phyloP scores from a whole-genome alignment of 64 coral and sea anemone species.

The Porites australiensis region DNA sequence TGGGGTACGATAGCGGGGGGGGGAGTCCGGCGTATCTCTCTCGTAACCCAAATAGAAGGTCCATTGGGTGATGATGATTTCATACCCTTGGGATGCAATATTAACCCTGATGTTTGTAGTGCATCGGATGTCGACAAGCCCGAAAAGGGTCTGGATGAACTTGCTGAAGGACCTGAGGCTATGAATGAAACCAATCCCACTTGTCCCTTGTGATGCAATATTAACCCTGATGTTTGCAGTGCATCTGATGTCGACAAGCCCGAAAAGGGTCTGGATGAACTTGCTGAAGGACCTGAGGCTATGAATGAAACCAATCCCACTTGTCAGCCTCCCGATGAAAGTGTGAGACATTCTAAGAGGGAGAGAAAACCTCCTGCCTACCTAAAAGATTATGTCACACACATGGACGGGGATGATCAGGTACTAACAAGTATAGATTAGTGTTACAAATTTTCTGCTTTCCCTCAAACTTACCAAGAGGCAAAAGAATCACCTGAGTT shows the following conservation, averaged over 20 bases:
- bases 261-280: too few species aligned
- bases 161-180: slow-evolving; percentile 39
- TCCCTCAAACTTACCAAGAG: slow-evolving; percentile 64
- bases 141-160: too few species aligned
- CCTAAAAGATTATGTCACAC: slow-evolving; percentile 57
- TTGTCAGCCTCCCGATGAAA: slow-evolving; percentile 35
- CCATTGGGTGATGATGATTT: background rate
- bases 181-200: slow-evolving; percentile 7
- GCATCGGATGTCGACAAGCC: background rate
- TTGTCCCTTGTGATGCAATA: background rate
- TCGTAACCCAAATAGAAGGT: background rate
- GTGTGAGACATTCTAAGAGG: background rate
- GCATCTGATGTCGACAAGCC: too few species aligned
- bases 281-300: slow-evolving; percentile 39
- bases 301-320: slow-evolving; percentile 7
- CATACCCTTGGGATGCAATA: background rate
- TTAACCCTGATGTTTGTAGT: too few species aligned
- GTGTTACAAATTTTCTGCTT: slow-evolving; percentile 59
- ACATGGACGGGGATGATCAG: slow-evolving; percentile 48
- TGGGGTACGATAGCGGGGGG: background rate
- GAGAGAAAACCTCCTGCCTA: slow-evolving; percentile 55
- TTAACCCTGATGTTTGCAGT: too few species aligned
- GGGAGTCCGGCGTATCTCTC: background rate
- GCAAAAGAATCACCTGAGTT: slow-evolving; percentile 60
- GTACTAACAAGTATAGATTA: slow-evolving; percentile 58